A percentile compares a stretch with the other conserved stretches of the same genome.
Conservation (phyloP, 2,113 vertebrate genomes). For the Barnardius zonarius region DNA sequence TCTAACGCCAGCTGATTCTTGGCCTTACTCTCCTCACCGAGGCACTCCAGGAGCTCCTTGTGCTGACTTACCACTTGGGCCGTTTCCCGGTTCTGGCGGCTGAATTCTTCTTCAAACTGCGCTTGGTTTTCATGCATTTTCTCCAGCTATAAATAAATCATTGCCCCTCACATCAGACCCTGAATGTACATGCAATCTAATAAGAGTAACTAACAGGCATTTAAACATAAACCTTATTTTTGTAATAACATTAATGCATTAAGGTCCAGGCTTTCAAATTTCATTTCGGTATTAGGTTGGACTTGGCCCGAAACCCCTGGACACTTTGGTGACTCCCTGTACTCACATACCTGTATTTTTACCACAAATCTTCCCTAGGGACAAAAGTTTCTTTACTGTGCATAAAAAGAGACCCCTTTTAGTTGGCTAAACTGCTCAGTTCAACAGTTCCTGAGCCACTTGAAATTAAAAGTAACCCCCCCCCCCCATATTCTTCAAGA, state of each 20-base stretch:
- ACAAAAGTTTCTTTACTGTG: neutral
- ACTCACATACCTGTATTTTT: neutral
- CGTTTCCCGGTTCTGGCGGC: constrained; percentile 72
- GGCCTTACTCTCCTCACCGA: constrained; percentile 77
- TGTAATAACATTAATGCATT: neutral
- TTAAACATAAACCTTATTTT: neutral
- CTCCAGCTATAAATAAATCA: constrained; percentile 76
- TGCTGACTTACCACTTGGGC: constrained; percentile 81
- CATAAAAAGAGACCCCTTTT: neutral
- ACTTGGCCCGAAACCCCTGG: neutral
- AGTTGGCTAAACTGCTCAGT: neutral
- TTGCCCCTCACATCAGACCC: neutral
- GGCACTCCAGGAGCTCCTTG: constrained; percentile 78
- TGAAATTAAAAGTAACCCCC: neutral
- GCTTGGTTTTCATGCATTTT: constrained; percentile 80
- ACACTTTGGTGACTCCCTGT: neutral
- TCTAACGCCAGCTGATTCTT: constrained; percentile 82
- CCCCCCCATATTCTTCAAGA: neutral
- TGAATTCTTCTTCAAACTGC: constrained; percentile 82
- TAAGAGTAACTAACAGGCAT: neutral
- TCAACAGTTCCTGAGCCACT: neutral
- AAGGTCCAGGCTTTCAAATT: neutral
- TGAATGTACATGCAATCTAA: neutral
- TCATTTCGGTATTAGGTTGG: neutral
- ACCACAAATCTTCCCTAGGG: neutral